These are phyloP conservation scores for Sericinus montela DNA, from an alignment of 2,888 invertebrate species.

Conservation along the genomic window DNA sequence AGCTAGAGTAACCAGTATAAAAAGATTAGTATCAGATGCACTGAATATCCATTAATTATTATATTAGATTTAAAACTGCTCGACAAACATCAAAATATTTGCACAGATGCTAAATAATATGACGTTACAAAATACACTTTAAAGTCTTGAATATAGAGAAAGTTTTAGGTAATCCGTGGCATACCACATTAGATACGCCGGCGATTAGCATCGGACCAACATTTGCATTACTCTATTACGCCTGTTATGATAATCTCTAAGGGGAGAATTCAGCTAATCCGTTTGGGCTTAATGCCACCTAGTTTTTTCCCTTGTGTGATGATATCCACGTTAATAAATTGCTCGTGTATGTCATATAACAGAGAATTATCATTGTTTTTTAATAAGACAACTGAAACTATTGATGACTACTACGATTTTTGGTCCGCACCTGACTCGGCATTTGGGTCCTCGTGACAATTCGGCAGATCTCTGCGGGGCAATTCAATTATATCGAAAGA, in stretches of 20 bases:
- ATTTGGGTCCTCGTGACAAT: slow-evolving; percentile 53
- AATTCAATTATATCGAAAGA: slow-evolving; percentile 79
- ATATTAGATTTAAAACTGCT: slow-evolving; percentile 42
- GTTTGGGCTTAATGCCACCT: slow-evolving; percentile 45
- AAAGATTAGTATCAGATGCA: slow-evolving; percentile 43
- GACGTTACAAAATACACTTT: slow-evolving; percentile 51
- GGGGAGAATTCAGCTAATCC: slow-evolving; percentile 62
- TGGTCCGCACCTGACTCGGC: slow-evolving; percentile 43
- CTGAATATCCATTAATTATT: slow-evolving; percentile 37
- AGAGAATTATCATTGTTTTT: too few species aligned
- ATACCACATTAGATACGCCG: slow-evolving; percentile 52
- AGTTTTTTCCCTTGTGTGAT: background rate
- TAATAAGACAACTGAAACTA: too few species aligned
- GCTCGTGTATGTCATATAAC: too few species aligned
- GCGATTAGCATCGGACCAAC: slow-evolving; percentile 65
- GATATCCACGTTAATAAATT: too few species aligned
- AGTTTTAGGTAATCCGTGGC: slow-evolving; percentile 60
- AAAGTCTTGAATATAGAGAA: slow-evolving; percentile 48
- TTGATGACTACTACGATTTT: background rate
- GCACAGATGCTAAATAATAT: slow-evolving; percentile 64
- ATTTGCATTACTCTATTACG: slow-evolving; percentile 73
- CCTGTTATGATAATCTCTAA: slow-evolving; percentile 64
- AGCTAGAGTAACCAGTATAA: slow-evolving; percentile 1
- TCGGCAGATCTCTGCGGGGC: slow-evolving; percentile 68
- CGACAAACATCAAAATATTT: slow-evolving; percentile 72